Conservation (phyloP, 1,140 invertebrate species). For the Aphelenchoides fujianensis region DNA sequence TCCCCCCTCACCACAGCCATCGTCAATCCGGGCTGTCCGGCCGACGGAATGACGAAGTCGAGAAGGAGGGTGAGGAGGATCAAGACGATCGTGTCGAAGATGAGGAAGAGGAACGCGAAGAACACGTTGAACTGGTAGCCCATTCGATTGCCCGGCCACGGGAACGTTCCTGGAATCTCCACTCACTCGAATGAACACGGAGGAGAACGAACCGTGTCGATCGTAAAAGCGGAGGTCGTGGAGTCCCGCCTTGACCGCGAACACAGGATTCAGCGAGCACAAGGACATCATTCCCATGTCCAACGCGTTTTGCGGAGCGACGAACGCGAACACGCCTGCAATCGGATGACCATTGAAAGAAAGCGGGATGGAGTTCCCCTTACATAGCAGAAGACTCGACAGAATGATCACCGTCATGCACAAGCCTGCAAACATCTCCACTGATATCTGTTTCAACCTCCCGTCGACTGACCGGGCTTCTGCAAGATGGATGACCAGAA, state of each 20-base stretch:
- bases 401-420: not conserved
- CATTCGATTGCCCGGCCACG: not conserved
- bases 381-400: not conserved
- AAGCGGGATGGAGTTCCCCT: too few relatives aligned
- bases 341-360: too few relatives aligned
- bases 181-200: too few relatives aligned
- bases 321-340: conserved; percentile 1
- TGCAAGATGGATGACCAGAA: not conserved
- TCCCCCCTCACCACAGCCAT: not conserved
- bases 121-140: conserved; percentile 4
- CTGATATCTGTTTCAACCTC: too few relatives aligned
- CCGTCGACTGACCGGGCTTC: too few relatives aligned
- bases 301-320: not conserved
- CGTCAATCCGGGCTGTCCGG: not conserved
- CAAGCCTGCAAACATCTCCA: too few relatives aligned
- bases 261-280: not conserved
- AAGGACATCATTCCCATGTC: conserved; percentile 8
- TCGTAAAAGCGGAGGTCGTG: conserved; percentile 1
- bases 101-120: not conserved
- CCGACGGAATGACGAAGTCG: not conserved
- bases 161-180: not conserved
- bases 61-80: not conserved
- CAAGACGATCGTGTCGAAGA: conserved; percentile 3
- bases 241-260: conserved; percentile 4
- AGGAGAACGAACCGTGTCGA: too few relatives aligned